phyloP scores from a whole-genome alignment of 2,888 invertebrate genomes.

The Opisthograptis luteolata region DNA sequence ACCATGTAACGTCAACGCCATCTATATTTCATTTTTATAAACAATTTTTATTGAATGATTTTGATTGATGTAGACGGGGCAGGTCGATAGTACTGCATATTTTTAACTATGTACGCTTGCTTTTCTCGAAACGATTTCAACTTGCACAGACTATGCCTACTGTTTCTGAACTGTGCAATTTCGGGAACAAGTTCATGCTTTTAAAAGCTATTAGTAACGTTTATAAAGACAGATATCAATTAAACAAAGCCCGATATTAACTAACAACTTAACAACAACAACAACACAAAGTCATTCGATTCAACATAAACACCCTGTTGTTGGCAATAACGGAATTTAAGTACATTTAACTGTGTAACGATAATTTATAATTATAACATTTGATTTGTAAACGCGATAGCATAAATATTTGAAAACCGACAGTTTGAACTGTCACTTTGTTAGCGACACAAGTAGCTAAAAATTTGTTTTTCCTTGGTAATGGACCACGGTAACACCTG shows the following conservation, averaged over 20 bases:
- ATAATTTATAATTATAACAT: too few species aligned
- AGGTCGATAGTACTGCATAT: neutral
- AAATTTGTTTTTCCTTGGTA: too few species aligned
- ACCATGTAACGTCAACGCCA: too few species aligned
- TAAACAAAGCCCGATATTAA: conserved; percentile 13
- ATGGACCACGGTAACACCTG: too few species aligned
- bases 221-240: conserved; percentile 12
- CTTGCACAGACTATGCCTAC: neutral
- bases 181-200: conserved; percentile 7
- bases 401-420: too few species aligned
- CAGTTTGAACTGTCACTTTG: too few species aligned
- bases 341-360: conserved; percentile 12
- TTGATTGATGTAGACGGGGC: too few species aligned
- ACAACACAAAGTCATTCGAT: conserved; percentile 9
- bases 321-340: conserved; percentile 21
- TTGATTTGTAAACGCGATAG: too few species aligned
- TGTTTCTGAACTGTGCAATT: neutral
- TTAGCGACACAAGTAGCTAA: too few species aligned
- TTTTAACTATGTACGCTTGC: too few species aligned
- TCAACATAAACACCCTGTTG: conserved; percentile 13
- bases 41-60: too few species aligned
- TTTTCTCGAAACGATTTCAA: neutral
- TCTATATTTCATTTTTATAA: too few species aligned
- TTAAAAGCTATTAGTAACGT: conserved; percentile 3
- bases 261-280: conserved; percentile 11